A percentile compares a stretch with the other conserved stretches of the same genome.
phyloP scores from a whole-genome alignment of 1,140 invertebrate genomes.

The Cydia amplana region DNA sequence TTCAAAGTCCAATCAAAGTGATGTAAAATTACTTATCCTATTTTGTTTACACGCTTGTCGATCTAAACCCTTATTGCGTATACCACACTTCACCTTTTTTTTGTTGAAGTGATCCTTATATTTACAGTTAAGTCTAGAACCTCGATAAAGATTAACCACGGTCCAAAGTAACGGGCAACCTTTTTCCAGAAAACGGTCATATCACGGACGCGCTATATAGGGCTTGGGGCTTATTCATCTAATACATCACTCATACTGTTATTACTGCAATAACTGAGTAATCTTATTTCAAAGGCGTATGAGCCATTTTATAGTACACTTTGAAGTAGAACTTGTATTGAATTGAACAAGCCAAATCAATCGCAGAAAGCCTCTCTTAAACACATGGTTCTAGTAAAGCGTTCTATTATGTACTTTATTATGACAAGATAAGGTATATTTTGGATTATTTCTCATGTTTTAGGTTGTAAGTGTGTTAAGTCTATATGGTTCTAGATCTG shows the following conservation, averaged over 20 bases:
- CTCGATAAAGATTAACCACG: too few relatives aligned
- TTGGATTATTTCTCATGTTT: not conserved
- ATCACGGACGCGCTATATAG: not conserved
- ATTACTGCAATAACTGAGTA: not conserved
- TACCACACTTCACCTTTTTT: not conserved
- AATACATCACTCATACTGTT: constrained; percentile 10
- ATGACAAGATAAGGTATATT: not conserved
- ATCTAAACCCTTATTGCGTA: too few relatives aligned
- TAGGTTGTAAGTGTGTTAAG: not conserved
- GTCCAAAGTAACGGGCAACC: constrained; percentile 4
- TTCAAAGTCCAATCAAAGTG: too few relatives aligned
- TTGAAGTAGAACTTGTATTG: not conserved
- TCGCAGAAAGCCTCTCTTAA: not conserved
- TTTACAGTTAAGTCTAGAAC: not conserved
- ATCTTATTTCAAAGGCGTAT: not conserved
- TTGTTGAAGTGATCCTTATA: not conserved
- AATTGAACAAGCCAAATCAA: not conserved
- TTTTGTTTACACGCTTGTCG: too few relatives aligned
- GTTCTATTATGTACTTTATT: not conserved
- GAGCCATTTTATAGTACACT: not conserved
- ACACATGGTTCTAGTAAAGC: not conserved
- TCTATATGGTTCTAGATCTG: not conserved
- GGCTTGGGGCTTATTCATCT: not conserved
- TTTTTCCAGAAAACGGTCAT: constrained; percentile 23
- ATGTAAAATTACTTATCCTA: too few relatives aligned